A percentile compares a stretch with the other conserved stretches of the same genome.
Evolutionary conservation across 2,888 invertebrate species (phyloP).

Genomic region (Stenolophus ochropezus): DNA sequence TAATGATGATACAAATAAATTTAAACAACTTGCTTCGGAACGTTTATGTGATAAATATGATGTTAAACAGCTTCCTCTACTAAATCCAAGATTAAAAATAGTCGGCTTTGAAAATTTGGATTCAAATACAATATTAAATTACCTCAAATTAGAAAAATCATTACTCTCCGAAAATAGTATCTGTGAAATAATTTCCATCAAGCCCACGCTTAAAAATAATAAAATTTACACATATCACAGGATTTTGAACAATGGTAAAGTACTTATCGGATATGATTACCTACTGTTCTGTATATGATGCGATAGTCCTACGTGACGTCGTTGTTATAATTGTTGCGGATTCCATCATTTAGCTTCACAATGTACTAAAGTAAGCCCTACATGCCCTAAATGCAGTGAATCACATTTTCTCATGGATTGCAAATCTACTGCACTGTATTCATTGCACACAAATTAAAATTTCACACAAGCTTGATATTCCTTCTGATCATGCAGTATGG

Average conservation of each 20-base stretch:
- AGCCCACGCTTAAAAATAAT: neutral
- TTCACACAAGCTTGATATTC: neutral
- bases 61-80: no score
- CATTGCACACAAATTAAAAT: neutral
- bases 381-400: neutral
- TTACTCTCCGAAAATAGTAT: no score
- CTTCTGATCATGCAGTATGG: neutral
- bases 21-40: no score
- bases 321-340: conserved; percentile 3
- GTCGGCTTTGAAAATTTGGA: no score
- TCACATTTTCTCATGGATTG: neutral
- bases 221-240: neutral
- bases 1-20: no score
- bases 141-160: no score
- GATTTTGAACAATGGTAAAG: neutral
- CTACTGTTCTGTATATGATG: conserved; percentile 1
- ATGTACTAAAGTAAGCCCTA: neutral
- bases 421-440: neutral
- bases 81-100: no score
- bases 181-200: neutral
- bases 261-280: conserved; percentile 7
- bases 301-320: neutral
- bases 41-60: no score
- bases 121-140: no score
- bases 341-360: neutral